Evolutionary conservation across 92 coral and sea anemone genomes (phyloP), one percentile per base, ranked within the genome.

Genomic region (Meandrina meandrites): DNA sequence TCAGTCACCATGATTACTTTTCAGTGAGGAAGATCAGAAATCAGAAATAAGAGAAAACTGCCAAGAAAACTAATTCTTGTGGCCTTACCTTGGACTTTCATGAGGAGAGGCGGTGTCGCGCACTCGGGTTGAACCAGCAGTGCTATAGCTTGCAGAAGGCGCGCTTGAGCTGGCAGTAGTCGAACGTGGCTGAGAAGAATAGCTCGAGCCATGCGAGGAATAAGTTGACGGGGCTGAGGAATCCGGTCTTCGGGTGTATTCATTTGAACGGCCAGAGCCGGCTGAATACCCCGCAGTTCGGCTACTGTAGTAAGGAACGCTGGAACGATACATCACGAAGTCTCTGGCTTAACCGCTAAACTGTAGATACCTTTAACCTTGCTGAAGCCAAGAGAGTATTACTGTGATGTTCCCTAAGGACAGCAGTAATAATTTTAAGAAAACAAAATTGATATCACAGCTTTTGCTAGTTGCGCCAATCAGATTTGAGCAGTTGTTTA

Each of bases 311-410:
- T 74, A 76, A 45, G 83, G 76, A 76, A 31, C 75, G 27, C 83
- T 62, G 15, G 88, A 84, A 68, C 67, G 83, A 77, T 77, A 85
- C 88, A 85, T 85, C 66, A 8, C 77, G 5, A 7, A 8, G 22
- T 18, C 19, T n/a, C n/a, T 45, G 21, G 16, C 42, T 16, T 11
- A 36, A 27, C 16, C 30, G 30, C 47, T 6, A 11, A 15, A 34
- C 34, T 22, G 34, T 8, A 1, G 35, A 77, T 28, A 47, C 64
- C 28, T 72, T 18, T 34, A 9, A 8, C 36, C 19, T 11, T 70
- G 53, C 30, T 8, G 53, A 73, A 32, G 56, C 35, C 14, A 34
- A 37, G 32, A 28, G 34, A 31, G 11, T 24, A n/a, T n/a, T n/a
- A 7, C 27, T 34, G 74, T 47, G 32, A 60, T 40, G 18, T 8